Conservation (phyloP, 1,140 invertebrate genomes). For the Drosophila rufa region DNA sequence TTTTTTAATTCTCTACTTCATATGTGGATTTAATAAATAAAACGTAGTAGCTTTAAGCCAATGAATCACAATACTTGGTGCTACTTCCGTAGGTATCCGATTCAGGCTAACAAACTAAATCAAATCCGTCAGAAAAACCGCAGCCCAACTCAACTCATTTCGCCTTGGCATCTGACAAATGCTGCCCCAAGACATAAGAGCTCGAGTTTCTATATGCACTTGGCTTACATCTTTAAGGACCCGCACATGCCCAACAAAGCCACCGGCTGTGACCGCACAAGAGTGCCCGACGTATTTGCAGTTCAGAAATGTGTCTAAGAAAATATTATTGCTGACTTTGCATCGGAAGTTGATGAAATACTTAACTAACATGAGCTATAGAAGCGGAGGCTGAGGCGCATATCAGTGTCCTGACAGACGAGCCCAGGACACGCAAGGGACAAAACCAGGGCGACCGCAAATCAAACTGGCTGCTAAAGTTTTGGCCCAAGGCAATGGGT, state of each 20-base stretch:
- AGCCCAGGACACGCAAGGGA: slow-evolving; percentile 29
- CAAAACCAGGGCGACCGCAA: slow-evolving; percentile 62
- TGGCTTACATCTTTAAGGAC: slow-evolving; percentile 31
- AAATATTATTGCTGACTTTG: slow-evolving; percentile 78
- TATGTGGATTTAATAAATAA: background rate
- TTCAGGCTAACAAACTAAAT: slow-evolving; percentile 61
- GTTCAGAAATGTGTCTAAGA: slow-evolving; percentile 67
- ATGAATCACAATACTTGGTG: slow-evolving; percentile 27
- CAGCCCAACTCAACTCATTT: slow-evolving; percentile 59
- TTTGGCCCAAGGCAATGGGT: slow-evolving; percentile 55
- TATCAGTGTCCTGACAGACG: slow-evolving; percentile 73
- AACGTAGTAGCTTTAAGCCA: background rate
- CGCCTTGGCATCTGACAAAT: slow-evolving; percentile 58
- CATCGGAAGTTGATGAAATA: slow-evolving; percentile 62
- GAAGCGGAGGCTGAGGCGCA: slow-evolving; percentile 49
- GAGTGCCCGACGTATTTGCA: slow-evolving; percentile 23
- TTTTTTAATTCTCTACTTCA: background rate
- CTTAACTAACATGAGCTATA: slow-evolving; percentile 43
- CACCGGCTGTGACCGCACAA: slow-evolving; percentile 56
- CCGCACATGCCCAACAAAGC: slow-evolving; percentile 44
- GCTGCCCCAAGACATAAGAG: slow-evolving; percentile 56
- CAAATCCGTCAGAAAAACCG: slow-evolving; percentile 69
- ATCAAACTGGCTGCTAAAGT: slow-evolving; percentile 78
- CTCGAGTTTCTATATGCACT: slow-evolving; percentile 53
- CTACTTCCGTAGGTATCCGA: slow-evolving; percentile 17